Conservation (phyloP, 2,888 invertebrate species). For the Eupithecia insigniata region DNA sequence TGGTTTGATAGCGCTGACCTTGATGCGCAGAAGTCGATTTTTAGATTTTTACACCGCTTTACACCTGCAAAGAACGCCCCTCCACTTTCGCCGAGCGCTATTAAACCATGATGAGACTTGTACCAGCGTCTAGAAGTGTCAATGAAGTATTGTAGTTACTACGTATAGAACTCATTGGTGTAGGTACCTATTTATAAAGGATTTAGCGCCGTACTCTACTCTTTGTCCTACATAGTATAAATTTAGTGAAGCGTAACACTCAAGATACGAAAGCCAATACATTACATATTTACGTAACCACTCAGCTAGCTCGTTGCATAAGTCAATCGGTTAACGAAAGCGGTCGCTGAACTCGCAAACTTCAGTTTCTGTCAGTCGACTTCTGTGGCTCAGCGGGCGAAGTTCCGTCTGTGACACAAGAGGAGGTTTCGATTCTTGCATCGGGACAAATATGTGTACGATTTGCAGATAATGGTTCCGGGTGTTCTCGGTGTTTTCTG, state of each 20-base stretch:
- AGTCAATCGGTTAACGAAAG: constrained; percentile 10
- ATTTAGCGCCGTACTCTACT: background rate
- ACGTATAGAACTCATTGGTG: background rate
- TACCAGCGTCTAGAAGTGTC: background rate
- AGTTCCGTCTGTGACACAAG: background rate
- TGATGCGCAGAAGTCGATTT: too few relatives aligned
- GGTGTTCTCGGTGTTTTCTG: too few relatives aligned
- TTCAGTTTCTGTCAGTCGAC: constrained; percentile 6
- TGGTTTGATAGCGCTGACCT: too few relatives aligned
- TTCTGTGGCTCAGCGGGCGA: background rate
- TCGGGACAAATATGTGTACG: too few relatives aligned
- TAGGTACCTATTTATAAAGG: background rate
- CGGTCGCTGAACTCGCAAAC: constrained; percentile 3
- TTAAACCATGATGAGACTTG: too few relatives aligned
- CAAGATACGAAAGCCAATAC: constrained; percentile 8
- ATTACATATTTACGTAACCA: constrained; percentile 17
- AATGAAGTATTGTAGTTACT: background rate
- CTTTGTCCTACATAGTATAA: background rate
- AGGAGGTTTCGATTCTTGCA: too few relatives aligned
- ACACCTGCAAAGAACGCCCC: too few relatives aligned
- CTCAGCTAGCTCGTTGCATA: constrained; percentile 17
- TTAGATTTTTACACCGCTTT: too few relatives aligned
- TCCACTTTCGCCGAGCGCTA: too few relatives aligned
- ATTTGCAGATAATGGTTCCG: too few relatives aligned
- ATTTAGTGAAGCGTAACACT: background rate